Evolutionary conservation across 1,140 invertebrate genomes (phyloP), one percentile per base, ranked within the genome.

Genomic region (Heliothis subflexa): DNA sequence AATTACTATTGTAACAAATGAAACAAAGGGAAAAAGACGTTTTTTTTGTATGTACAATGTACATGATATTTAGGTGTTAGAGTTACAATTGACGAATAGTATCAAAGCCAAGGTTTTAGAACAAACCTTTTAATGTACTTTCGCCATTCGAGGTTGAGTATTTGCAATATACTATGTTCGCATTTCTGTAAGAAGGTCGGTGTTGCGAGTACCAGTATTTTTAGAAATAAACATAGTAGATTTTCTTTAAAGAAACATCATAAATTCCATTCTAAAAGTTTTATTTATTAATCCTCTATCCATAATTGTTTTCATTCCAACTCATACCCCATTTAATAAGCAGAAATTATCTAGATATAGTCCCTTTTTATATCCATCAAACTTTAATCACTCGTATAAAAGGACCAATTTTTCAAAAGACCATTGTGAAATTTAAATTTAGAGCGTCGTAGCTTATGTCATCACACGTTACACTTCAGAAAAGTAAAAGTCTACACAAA

Each of bases 91-190:
- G 40, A 18, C n/a, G 40, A 64, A 47, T 64, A 11, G 33, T 64
- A 64, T 64, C 61, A 64, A 64, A 64, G 61, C 9, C 61, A 64
- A 64, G 61, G 61, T 18, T 33, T 12, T 64, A 18, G 11, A 45
- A 45, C 33, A 62, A 62, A 40, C n/a, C 61, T 62, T 33, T 18
- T 64, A 33, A 47, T n/a, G 18, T 47, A 64, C 61, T 64, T 64
- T 64, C 61, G 11, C 40, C 33, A 14, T 16, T 47, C 61, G 40
- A 64, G 61, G 61, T 16, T 64, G 18, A 40, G n/a, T 64, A 47
- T 47, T 64, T 47, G 61, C 61, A 64, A 64, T 47, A 64, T 3
- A 47, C 10, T 47, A 18, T 47, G 61, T 18, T 64, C 33, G 40
- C 61, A 47, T 64, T 64, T 64, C 61, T 47, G 61, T 64, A 16